phyloP scores from a whole-genome alignment of 2,888 invertebrate species.

The Harpalus rubripes region DNA sequence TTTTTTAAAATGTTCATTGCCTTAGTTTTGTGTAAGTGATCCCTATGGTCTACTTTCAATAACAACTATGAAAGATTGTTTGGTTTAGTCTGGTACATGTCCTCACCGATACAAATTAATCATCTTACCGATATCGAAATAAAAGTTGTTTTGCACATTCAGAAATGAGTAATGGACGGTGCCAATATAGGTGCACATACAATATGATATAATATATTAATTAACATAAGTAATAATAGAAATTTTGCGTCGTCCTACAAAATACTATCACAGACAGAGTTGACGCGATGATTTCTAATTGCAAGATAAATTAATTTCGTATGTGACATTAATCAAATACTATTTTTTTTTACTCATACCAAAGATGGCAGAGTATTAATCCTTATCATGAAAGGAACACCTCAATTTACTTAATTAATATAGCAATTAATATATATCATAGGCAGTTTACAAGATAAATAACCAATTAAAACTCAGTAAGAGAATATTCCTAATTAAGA shows the following conservation, averaged over 20 bases:
- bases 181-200: too few species aligned
- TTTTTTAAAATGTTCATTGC: too few species aligned
- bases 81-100: too few species aligned
- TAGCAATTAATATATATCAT: constrained; percentile 38
- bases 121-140: too few species aligned
- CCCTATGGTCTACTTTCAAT: too few species aligned
- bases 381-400: constrained; percentile 31
- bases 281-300: background rate
- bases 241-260: background rate
- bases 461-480: constrained; percentile 35
- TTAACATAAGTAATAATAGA: too few species aligned
- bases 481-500: constrained; percentile 49
- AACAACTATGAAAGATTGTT: too few species aligned
- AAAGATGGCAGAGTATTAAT: constrained; percentile 11
- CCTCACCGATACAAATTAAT: too few species aligned
- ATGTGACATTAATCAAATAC: background rate
- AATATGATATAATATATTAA: too few species aligned
- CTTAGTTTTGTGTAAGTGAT: too few species aligned
- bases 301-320: background rate
- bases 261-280: background rate
- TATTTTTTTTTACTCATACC: background rate
- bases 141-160: too few species aligned
- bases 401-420: constrained; percentile 47
- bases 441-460: constrained; percentile 46
- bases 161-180: too few species aligned